Percentiles rank a stretch among this genome's conserved stretches.
These are phyloP conservation scores for Lordiphosa stackelbergi DNA, from an alignment of 1,140 invertebrate genomes.

Conservation along the genomic window DNA sequence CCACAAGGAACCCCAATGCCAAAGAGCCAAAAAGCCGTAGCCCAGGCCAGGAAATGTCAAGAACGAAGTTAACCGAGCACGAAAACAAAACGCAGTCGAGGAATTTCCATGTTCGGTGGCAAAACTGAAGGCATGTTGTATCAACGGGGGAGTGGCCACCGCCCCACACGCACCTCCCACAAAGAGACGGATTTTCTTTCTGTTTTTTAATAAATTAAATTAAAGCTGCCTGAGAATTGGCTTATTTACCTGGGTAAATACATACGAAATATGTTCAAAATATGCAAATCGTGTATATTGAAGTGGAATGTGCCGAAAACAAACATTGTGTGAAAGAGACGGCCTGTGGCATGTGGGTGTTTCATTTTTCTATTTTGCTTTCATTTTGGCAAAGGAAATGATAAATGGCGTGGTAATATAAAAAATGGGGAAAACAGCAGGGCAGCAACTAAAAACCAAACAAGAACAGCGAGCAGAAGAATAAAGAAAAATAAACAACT, in stretches of 20 bases:
- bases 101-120: constrained; percentile 58
- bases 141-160: constrained; percentile 13
- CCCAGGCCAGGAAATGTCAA: constrained; percentile 64
- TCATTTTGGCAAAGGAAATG: constrained; percentile 64
- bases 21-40: constrained; percentile 24
- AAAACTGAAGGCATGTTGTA: constrained; percentile 42
- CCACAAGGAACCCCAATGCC: constrained; percentile 1
- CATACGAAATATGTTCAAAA: constrained; percentile 43
- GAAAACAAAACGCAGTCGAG: constrained; percentile 68
- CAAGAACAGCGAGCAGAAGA: constrained; percentile 15
- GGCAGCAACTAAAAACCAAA: constrained; percentile 37
- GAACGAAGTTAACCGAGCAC: constrained; percentile 64
- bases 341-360: constrained; percentile 34
- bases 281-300: constrained; percentile 39
- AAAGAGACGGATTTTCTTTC: constrained; percentile 16
- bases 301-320: constrained; percentile 9
- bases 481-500: constrained; percentile 34
- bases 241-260: constrained; percentile 62
- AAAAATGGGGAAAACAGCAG: constrained; percentile 72
- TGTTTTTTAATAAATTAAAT: constrained; percentile 70
- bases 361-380: neutral
- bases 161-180: constrained; percentile 52
- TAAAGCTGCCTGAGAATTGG: constrained; percentile 69
- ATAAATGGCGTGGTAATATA: constrained; percentile 76
- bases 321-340: constrained; percentile 15